Conservation (phyloP, 92 coral and sea anemone species). For the Pocillopora meandrina region DNA sequence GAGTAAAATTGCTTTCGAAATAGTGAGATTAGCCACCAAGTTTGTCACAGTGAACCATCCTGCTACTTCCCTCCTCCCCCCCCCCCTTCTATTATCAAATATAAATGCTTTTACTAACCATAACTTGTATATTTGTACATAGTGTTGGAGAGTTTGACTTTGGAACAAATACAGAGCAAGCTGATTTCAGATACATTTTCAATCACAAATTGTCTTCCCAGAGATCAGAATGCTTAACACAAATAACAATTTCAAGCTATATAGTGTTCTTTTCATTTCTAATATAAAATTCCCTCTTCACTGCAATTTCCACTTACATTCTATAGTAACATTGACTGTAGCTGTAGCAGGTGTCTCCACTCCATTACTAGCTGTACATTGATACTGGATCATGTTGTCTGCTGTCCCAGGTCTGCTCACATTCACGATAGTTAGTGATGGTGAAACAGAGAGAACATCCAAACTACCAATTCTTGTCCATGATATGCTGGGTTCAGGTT, state of each 20-base stretch:
- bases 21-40: too few species aligned
- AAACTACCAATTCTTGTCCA: conserved; percentile 14
- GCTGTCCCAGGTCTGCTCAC: conserved; percentile 26
- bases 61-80: too few species aligned
- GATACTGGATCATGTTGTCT: conserved; percentile 30
- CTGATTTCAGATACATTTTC: too few species aligned
- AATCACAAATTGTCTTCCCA: too few species aligned
- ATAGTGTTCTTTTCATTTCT: neutral
- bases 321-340: neutral
- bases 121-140: too few species aligned
- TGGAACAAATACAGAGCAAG: too few species aligned
- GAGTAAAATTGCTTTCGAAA: too few species aligned
- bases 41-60: too few species aligned
- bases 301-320: neutral
- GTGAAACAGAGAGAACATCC: neutral
- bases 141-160: too few species aligned
- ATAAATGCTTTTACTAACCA: too few species aligned
- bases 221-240: neutral
- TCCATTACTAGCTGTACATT: conserved; percentile 39
- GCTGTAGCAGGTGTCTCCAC: conserved; percentile 21
- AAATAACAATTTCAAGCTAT: neutral
- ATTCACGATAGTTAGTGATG: neutral
- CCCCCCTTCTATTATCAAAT: too few species aligned
- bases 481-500: neutral
- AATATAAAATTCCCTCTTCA: neutral